A percentile compares a stretch with the other conserved stretches of the same genome.
phyloP scores from a whole-genome alignment of 2,797 vertebrate species.

The Glossophaga mutica region DNA sequence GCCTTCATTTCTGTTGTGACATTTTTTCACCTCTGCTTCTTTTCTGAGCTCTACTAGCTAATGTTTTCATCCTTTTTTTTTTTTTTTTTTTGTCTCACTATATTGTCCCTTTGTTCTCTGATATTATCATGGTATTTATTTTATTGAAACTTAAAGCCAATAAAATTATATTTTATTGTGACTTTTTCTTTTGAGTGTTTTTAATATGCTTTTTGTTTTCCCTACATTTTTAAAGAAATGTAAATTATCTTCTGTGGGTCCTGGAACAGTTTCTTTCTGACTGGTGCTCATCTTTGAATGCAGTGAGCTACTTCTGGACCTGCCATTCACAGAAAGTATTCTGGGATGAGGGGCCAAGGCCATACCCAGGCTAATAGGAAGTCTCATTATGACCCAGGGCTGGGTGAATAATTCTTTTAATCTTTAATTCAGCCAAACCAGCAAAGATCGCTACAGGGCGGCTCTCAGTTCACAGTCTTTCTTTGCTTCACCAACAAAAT shows the following conservation, averaged over 20 bases:
- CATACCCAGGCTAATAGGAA: background rate
- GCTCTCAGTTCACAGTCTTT: background rate
- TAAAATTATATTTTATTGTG: background rate
- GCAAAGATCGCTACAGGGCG: background rate
- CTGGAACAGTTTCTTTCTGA: background rate
- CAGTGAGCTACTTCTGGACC: background rate
- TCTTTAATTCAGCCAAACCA: background rate
- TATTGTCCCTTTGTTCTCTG: background rate
- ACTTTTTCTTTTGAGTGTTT: background rate
- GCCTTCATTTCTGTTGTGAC: background rate
- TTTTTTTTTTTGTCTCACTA: background rate
- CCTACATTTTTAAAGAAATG: background rate
- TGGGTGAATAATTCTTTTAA: background rate
- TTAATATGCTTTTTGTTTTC: background rate
- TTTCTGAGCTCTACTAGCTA: background rate
- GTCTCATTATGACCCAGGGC: background rate
- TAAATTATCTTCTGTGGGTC: background rate
- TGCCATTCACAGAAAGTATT: background rate
- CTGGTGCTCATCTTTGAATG: background rate
- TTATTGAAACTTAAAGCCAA: background rate
- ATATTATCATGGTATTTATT: background rate
- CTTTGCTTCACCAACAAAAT: background rate
- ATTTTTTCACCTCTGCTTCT: background rate
- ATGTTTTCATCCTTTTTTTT: background rate
- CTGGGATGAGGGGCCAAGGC: background rate